Base-by-base conservation (phyloP, 1,140 invertebrate genomes). In the Drosophila guanche region DNA sequence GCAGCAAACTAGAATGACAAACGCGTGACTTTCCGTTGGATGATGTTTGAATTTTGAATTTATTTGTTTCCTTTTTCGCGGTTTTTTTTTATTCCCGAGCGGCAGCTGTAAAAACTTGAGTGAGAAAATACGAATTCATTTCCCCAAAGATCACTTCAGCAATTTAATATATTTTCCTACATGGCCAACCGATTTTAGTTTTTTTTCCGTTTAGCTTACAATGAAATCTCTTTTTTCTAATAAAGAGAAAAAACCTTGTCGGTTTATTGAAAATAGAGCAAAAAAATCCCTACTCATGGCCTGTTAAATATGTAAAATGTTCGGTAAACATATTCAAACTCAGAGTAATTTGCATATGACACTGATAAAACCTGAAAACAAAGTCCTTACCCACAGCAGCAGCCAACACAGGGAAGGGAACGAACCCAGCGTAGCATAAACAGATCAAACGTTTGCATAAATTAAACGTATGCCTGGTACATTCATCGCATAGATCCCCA, bases 371-470 rank as follows among this genome's bases (percentile, higher is more conserved):
- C 52, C 40, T 48, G 37, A 43, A 71, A 71, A 61, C 20, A 54
- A 61, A 61, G 29, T 47, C 23, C 23, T 14, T 12, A 47, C 53
- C 10, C 42, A 20, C 20, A 23, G 43, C 5, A 23, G 14, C 42
- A 40, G 10, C 12, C 16, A 22, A 14, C 29, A 37, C 42, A 4
- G 29, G 8, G 8, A 33, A 12, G 33, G 53, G 50, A 47, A 57
- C 50, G 37, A 62, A 46, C 22, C 51, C 76, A 85, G 67, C 72
- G 80, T 85, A 76, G 72, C 76, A 79, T 85, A 70, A 85, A 79
- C 73, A 85, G 80, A 85, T 85, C 80, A 85, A 85, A 85, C 72
- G 71, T 73, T 65, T 20, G 71, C 75, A 75, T 76, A 84, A 84
- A 75, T 80, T 84, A 74, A 25, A 56, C 42, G 47, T 59, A 27